These are phyloP conservation scores for Drosophila atripex DNA, from an alignment of 2,888 invertebrate species.

Conservation along the genomic window DNA sequence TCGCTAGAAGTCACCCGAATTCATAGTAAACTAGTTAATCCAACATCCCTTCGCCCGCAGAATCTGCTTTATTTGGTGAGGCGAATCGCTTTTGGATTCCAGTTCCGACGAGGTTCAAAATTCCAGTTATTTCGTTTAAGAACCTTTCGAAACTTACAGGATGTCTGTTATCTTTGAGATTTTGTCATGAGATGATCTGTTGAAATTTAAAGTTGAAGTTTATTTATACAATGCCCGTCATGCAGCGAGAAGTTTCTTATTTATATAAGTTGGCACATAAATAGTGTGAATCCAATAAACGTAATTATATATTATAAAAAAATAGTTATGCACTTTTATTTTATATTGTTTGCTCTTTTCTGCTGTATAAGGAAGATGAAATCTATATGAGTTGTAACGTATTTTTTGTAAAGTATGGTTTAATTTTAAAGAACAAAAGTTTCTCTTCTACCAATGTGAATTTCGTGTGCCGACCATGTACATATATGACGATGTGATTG, in stretches of 20 bases:
- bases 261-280: constrained; percentile 17
- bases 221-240: too few relatives aligned
- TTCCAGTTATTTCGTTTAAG: constrained; percentile 1
- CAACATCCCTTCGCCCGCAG: neutral
- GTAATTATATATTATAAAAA: constrained; percentile 7
- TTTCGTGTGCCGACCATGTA: too few relatives aligned
- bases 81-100: neutral
- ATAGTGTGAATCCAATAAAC: constrained; percentile 58
- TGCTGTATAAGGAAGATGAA: too few relatives aligned
- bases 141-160: neutral
- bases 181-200: constrained; percentile 2
- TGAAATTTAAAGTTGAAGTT: constrained; percentile 10
- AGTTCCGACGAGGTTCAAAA: neutral
- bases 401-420: too few relatives aligned
- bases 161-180: neutral
- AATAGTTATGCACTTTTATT: too few relatives aligned
- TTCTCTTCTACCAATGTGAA: too few relatives aligned
- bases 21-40: neutral
- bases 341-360: too few relatives aligned
- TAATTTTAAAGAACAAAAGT: too few relatives aligned
- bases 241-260: constrained; percentile 18
- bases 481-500: too few relatives aligned
- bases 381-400: too few relatives aligned
- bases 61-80: neutral
- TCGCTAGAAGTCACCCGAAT: constrained; percentile 9